These are phyloP conservation scores for Chionoecetes opilio DNA, from an alignment of 1,140 invertebrate genomes.

Conservation along the genomic window DNA sequence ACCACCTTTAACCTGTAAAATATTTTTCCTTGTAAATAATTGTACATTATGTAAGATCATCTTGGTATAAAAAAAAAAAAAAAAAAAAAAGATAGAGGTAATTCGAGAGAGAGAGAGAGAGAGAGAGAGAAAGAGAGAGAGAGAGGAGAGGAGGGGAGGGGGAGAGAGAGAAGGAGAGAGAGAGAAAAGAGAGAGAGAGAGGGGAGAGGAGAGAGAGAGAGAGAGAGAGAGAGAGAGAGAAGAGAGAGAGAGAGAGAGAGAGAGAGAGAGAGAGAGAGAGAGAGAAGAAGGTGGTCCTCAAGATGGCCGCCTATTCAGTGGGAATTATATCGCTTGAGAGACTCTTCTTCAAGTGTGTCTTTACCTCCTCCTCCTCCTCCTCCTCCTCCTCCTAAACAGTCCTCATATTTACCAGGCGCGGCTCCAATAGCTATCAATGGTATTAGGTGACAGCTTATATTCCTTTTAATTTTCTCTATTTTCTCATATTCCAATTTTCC, in stretches of 20 bases:
- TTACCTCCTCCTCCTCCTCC: not conserved
- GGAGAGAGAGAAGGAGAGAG: not conserved
- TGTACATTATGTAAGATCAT: too few species aligned
- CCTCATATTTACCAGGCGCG: too few species aligned
- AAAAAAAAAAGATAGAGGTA: too few species aligned
- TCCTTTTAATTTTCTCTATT: too few species aligned
- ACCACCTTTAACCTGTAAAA: too few species aligned
- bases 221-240: not conserved
- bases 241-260: too few species aligned
- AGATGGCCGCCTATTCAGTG: not conserved
- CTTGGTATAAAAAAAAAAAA: too few species aligned
- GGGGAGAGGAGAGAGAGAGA: not conserved
- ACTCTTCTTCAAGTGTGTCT: not conserved
- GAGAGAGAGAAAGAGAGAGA: not conserved
- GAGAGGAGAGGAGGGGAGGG: not conserved
- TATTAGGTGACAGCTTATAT: too few species aligned
- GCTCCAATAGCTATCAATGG: too few species aligned
- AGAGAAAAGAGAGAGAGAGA: not conserved
- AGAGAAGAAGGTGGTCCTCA: not conserved
- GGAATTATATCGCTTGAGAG: not conserved
- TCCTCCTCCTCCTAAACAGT: slow-evolving; percentile 8
- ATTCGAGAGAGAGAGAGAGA: not conserved
- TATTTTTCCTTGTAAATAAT: too few species aligned
- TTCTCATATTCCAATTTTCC: too few species aligned
- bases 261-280: too few species aligned